A percentile compares a stretch with the other conserved stretches of the same genome.
Evolutionary conservation across 2,113 vertebrate genomes (phyloP).

Genomic region (Vulpes vulpes): DNA sequence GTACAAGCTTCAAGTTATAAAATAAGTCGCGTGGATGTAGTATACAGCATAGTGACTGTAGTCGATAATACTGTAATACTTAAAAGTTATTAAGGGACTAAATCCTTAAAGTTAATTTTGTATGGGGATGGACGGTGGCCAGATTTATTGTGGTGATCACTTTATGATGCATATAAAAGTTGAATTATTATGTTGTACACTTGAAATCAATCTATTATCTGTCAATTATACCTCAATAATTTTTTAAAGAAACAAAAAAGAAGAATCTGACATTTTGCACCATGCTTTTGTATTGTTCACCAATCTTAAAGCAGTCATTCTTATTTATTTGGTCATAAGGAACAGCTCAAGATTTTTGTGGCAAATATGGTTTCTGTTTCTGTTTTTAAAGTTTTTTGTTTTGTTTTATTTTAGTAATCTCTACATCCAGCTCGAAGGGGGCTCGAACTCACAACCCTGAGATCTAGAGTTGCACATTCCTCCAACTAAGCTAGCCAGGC

Average conservation of each 20-base stretch:
- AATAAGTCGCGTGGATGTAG: neutral
- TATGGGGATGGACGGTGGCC: neutral
- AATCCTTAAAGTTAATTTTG: neutral
- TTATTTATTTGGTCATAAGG: conserved; percentile 55
- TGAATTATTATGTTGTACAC: neutral
- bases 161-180: neutral
- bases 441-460: neutral
- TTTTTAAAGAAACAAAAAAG: neutral
- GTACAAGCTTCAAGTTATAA: neutral
- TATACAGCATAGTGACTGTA: neutral
- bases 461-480: neutral
- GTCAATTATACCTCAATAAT: neutral
- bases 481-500: neutral
- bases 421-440: neutral
- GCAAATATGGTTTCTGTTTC: neutral
- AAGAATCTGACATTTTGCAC: neutral
- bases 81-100: neutral
- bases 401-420: neutral
- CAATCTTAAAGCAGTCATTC: neutral
- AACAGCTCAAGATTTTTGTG: conserved; percentile 36
- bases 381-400: neutral
- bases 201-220: neutral
- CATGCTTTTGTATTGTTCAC: neutral
- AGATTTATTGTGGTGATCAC: neutral
- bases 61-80: neutral